Percentiles rank a stretch among this genome's conserved stretches.
These are phyloP conservation scores for Etheostoma nigrum DNA, from an alignment of 2,797 vertebrate species.

Conservation along the genomic window DNA sequence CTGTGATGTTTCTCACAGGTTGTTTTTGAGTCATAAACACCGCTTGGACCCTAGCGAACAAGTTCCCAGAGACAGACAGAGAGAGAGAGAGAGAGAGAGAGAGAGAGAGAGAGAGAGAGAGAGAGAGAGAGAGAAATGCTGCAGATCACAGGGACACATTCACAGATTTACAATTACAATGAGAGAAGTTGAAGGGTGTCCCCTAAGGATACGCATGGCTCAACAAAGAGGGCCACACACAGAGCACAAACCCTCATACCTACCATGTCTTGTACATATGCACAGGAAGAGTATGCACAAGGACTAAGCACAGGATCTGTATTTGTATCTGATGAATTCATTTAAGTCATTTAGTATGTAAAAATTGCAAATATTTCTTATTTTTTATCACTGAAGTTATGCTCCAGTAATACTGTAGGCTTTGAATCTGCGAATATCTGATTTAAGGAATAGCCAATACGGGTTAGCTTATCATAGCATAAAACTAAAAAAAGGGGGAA, in stretches of 20 bases:
- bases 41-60: slow-evolving; percentile 26
- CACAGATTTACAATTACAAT: slow-evolving; percentile 76
- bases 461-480: too few relatives aligned
- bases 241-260: slow-evolving; percentile 37
- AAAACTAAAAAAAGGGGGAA: neutral
- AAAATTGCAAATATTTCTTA: neutral
- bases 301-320: neutral
- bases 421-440: too few relatives aligned
- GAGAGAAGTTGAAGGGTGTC: slow-evolving; percentile 63
- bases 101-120: slow-evolving; percentile 20
- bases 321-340: neutral
- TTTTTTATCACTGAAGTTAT: neutral
- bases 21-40: slow-evolving; percentile 64
- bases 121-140: slow-evolving; percentile 7
- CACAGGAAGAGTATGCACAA: slow-evolving; percentile 12
- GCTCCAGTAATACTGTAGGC: too few relatives aligned
- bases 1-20: slow-evolving; percentile 79
- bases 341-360: neutral
- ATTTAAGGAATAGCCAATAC: too few relatives aligned
- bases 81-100: neutral
- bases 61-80: slow-evolving; percentile 39
- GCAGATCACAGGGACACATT: slow-evolving; percentile 62
- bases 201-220: slow-evolving; percentile 62
- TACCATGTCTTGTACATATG: slow-evolving; percentile 9
- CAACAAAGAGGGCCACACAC: slow-evolving; percentile 65